A percentile compares a stretch with the other conserved stretches of the same genome.
phyloP scores from a whole-genome alignment of 92 coral and sea anemone species.

The Parazoanthus atlanticus region DNA sequence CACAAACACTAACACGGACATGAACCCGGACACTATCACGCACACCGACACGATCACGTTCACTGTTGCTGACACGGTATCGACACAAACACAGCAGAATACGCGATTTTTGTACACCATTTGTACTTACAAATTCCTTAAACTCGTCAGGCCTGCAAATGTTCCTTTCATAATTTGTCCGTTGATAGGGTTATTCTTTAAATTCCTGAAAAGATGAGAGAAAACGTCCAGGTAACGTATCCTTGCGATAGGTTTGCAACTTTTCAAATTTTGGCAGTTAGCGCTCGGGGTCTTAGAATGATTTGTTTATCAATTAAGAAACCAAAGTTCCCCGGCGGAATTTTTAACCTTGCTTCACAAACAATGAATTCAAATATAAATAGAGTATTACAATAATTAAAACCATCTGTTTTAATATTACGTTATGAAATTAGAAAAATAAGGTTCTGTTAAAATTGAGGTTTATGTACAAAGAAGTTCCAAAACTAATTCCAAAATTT shows the following conservation, averaged over 20 bases:
- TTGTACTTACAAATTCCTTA: constrained; percentile 27
- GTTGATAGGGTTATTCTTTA: background rate
- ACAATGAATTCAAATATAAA: too few relatives aligned
- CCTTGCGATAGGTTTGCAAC: background rate
- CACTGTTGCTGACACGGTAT: background rate
- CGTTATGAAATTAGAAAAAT: too few relatives aligned
- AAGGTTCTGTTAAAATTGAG: too few relatives aligned
- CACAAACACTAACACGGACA: too few relatives aligned
- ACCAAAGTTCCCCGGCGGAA: background rate
- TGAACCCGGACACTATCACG: too few relatives aligned
- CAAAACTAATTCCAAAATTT: too few relatives aligned
- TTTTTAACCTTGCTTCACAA: too few relatives aligned
- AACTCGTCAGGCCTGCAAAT: background rate
- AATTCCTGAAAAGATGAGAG: background rate
- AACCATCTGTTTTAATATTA: too few relatives aligned
- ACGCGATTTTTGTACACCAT: background rate
- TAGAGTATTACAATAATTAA: too few relatives aligned
- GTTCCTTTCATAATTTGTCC: constrained; percentile 6
- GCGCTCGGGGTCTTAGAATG: background rate
- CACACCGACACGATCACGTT: background rate
- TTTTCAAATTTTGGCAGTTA: background rate
- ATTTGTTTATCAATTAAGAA: too few relatives aligned
- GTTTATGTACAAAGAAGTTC: too few relatives aligned
- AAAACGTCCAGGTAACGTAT: too few relatives aligned
- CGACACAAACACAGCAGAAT: background rate